A percentile compares a stretch with the other conserved stretches of the same genome.
phyloP scores from a whole-genome alignment of 2,888 invertebrate species.

The Amblyteles armatorius region DNA sequence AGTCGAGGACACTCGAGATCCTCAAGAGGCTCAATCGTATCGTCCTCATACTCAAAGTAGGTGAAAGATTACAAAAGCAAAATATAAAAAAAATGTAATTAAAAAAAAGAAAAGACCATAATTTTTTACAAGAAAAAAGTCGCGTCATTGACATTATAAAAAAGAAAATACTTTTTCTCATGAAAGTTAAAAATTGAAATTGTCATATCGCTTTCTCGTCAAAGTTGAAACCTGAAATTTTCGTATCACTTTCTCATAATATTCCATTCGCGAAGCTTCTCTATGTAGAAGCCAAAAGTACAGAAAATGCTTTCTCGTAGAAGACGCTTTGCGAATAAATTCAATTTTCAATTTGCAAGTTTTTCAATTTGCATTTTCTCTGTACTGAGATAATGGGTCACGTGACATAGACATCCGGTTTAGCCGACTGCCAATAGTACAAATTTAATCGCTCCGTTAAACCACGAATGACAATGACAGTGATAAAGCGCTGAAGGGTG shows the following conservation, averaged over 20 bases:
- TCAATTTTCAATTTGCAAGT: background rate
- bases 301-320: no score
- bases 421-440: background rate
- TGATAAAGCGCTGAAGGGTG: slow-evolving; percentile 68
- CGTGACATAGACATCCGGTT: background rate
- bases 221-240: no score
- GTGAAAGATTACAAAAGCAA: slow-evolving; percentile 57
- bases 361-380: background rate
- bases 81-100: background rate
- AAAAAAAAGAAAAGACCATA: background rate
- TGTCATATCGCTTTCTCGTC: no score
- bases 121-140: no score
- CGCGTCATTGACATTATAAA: no score
- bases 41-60: slow-evolving; percentile 95
- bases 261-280: no score
- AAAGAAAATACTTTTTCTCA: no score
- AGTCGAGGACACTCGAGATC: slow-evolving; percentile 96
- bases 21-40: slow-evolving; percentile 96
- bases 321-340: no score
- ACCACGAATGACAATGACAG: slow-evolving; percentile 71
- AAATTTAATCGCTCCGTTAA: background rate
- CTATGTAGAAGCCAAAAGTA: no score
- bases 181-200: no score
- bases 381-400: background rate
- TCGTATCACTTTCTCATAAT: no score